These are phyloP conservation scores for Leuciscus idus DNA, from an alignment of 2,113 vertebrate genomes.

Conservation along the genomic window DNA sequence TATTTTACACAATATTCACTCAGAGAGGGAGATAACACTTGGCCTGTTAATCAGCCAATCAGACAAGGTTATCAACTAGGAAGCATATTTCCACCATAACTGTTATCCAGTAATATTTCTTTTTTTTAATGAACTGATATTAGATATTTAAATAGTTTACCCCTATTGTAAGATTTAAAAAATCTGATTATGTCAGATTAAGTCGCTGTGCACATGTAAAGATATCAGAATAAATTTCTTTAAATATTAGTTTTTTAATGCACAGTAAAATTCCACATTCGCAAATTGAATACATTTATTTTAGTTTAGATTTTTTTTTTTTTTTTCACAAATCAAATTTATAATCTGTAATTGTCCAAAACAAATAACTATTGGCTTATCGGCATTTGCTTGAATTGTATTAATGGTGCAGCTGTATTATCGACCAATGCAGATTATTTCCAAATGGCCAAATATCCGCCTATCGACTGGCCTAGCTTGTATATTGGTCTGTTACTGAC, in stretches of 20 bases:
- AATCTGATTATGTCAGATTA: not conserved
- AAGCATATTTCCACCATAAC: not conserved
- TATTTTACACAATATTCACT: not conserved
- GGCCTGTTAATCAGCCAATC: not conserved
- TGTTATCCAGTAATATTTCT: not conserved
- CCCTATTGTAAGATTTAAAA: not conserved
- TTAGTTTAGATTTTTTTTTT: no score
- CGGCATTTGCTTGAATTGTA: not conserved
- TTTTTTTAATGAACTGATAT: not conserved
- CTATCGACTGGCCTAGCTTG: conserved; percentile 2
- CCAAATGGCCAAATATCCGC: not conserved
- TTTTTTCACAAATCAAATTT: not conserved
- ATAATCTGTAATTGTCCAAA: not conserved
- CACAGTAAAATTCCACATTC: not conserved
- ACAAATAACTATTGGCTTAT: not conserved
- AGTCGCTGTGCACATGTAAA: not conserved
- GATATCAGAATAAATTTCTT: not conserved
- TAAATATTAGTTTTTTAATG: no score
- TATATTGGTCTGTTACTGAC: conserved; percentile 5
- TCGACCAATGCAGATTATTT: conserved; percentile 3
- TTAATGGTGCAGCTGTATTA: not conserved
- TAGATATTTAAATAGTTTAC: not conserved
- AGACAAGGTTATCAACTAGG: not conserved
- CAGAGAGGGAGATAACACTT: not conserved
- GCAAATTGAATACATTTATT: not conserved